Evolutionary conservation across 2,888 invertebrate species (phyloP).

Genomic region (Tenthredo notha): DNA sequence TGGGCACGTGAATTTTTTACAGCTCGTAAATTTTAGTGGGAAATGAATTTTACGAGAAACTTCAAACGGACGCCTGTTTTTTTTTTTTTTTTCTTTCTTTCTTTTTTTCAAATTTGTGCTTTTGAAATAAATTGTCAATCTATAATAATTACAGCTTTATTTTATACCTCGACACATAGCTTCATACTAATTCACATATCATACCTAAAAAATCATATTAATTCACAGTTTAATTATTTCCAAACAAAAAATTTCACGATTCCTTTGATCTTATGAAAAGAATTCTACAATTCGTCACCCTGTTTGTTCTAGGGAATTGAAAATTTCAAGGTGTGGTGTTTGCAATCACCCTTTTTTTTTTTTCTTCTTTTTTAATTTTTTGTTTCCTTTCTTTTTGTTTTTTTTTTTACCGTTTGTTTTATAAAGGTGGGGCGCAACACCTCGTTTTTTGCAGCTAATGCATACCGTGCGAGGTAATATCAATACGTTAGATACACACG

Average conservation of each 20-base stretch:
- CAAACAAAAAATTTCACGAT: background rate
- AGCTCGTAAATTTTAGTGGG: background rate
- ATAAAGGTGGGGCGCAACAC: constrained; percentile 34
- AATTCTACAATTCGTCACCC: background rate
- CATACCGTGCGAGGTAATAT: background rate
- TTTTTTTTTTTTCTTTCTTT: too few relatives aligned
- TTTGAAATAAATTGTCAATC: background rate
- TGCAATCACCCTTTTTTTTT: background rate
- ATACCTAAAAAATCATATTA: background rate
- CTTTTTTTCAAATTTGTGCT: background rate
- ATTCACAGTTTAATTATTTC: background rate
- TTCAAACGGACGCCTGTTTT: too few relatives aligned
- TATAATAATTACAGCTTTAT: background rate
- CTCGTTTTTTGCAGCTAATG: constrained; percentile 22
- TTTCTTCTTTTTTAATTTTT: background rate
- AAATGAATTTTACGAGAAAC: background rate
- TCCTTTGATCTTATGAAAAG: background rate
- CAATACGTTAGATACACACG: constrained; percentile 9
- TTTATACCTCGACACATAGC: background rate
- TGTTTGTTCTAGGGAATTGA: constrained; percentile 7
- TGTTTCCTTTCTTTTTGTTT: background rate
- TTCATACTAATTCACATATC: background rate
- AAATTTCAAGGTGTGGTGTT: constrained; percentile 23
- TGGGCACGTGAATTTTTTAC: background rate
- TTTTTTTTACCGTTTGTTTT: constrained; percentile 21